Base-by-base conservation (phyloP, 2,113 vertebrate species). In the Zeus faber region DNA sequence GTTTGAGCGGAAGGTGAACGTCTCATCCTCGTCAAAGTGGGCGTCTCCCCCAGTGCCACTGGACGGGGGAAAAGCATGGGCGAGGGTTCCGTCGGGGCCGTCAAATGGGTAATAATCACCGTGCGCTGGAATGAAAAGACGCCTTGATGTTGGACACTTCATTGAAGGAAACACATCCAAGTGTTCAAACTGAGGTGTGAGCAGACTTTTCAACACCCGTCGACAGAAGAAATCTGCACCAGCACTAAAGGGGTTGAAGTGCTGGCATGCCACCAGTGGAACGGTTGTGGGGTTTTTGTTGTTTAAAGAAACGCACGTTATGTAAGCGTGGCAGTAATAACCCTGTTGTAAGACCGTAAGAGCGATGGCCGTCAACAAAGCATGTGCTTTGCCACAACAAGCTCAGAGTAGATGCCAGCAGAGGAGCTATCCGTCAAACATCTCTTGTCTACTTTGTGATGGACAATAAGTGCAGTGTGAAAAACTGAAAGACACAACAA, bases 1-100 rank as follows among this genome's bases (percentile, higher is more conserved):
- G 2, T 43, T 33, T 31, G 86, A 85, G 4, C 43, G 53, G 47
- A 65, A 88, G 9, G 81, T 83, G 51, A 90, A 91, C 0, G 0
- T 74, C 77, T 98, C 94, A 9, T 91, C 92, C 0, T 95, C 91
- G 46, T 98, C 96, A 74, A 98, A 97, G 67, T 98, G 96, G 58
- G 87, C 70, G n/a, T 98, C 95, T 11, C 96, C 94, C 44, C 94
- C 94, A 2, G 89, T 2, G 2, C 65, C 64, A 1, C 23, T 0
- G 20, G 65, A 66, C 0, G 95, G 95, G 7, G 54, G 23, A 8
- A 91, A 98, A 0, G 95, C 94, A 3, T 98, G 96, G 48, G 96
- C 95, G 1, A 98, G 76, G 0, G 26, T 65, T 0, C 65, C 49
- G 1, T 56, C 69, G 7, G 76, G 81, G 9, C 94, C 95, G 0